Percentiles rank a stretch among this genome's conserved stretches.
Evolutionary conservation across 2,113 vertebrate genomes (phyloP).

Genomic region (Corvus moneduloides): DNA sequence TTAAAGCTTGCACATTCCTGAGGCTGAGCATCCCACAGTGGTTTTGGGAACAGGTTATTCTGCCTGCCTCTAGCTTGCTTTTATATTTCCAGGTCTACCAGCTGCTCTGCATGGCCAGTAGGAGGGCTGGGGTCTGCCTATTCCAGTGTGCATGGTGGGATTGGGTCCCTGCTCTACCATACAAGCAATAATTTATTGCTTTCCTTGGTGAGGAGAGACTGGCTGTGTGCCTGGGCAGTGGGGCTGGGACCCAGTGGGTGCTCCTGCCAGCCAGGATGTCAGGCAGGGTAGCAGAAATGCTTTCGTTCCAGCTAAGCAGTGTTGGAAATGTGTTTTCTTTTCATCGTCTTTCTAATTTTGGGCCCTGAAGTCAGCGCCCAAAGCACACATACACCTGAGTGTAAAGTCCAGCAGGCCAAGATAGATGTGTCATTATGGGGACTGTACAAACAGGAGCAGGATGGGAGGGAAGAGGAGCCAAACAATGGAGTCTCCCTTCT

Average conservation of each 20-base stretch:
- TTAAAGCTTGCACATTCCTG: not conserved
- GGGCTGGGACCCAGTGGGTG: not conserved
- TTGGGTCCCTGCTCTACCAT: not conserved
- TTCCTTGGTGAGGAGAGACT: not conserved
- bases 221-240: not conserved
- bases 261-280: not conserved
- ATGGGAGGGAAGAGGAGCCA: not conserved
- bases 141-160: accelerated
- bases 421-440: not conserved
- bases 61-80: not conserved
- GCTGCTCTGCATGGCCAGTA: not conserved
- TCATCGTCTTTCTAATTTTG: conserved; percentile 13
- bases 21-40: not conserved
- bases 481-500: not conserved
- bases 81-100: not conserved
- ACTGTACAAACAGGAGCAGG: not conserved
- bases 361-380: not conserved
- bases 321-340: not conserved
- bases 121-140: not conserved
- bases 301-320: not conserved
- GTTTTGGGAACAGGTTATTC: not conserved
- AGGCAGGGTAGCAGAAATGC: not conserved
- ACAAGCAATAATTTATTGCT: not conserved
- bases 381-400: not conserved
- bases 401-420: not conserved